Evolutionary conservation across 35 echinoderm and acorn worm genomes (phyloP), one percentile per base, ranked within the genome.

Genomic region (Apostichopus californicus): DNA sequence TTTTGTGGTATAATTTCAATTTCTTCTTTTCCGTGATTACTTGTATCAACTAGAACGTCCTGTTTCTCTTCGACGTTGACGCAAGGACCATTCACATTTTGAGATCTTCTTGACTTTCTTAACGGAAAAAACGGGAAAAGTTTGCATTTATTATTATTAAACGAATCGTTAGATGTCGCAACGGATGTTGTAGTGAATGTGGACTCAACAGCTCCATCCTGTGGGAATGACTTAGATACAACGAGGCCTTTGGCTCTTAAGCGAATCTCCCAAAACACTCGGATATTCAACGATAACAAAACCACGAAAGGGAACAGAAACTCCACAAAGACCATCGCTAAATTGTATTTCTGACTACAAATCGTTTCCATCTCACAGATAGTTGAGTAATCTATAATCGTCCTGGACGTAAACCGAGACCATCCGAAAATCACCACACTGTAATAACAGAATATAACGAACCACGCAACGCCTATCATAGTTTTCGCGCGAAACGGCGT

Each of bases 191-290:
- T 6, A 22, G 14, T 18, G 17, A 13, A 7, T 18, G 6, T 75
- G 17, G 6, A 20, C 14, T 75, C 71, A 75, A 14, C 71, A 75
- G 71, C 7, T 75, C 17, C 71, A 75, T 75, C 22, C 5, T 75
- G 14, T 75, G 71, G 7, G 6, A 59, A 85, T 20, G 81, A 85
- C n/a, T 73, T 68, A 10, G 86, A 72, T 15, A 79, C 3, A 17
- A 61, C 46, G 22, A 79, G 17, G 20, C 89, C 89, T 91, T 91
- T 91, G 4, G 77, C 89, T 68, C 89, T 91, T 25, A 77, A 59
- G 5, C 89, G 71, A 91, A 91, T 91, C 57, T 79, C 55, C 89
- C 89, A 91, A 59, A 91, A 91, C 4, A 91, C 77, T 59, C 71
- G 5, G 22, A 79, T 23, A 57, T 91, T 91, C 13, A 91, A 73